Base-by-base conservation (phyloP, 2,888 invertebrate genomes). In the Spisula subtruncata region DNA sequence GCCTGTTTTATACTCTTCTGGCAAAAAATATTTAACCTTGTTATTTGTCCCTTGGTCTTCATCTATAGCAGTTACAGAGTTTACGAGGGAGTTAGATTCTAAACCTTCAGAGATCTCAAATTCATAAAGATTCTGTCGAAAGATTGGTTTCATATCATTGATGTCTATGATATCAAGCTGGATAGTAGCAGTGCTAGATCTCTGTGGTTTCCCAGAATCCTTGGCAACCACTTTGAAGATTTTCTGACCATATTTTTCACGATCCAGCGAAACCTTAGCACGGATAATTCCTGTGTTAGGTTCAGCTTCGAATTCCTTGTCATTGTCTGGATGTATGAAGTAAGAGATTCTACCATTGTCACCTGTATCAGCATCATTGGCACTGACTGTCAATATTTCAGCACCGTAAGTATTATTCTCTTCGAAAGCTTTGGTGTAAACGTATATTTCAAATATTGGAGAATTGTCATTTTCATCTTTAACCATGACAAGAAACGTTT, bases 11-110 rank as follows among this genome's bases (percentile, higher is more conserved):
- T 96, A 96, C 25, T 90, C 46, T 54, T 86, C 89, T 46, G 89
- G 79, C 46, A 93, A 51, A 29, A 90, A 91, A 94, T 97, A 97
- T 54, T 95, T 94, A 41, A 98, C 98, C 96, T 98, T 98, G n/a
- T 98, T 98, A 97, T 99, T 99, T 94, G 98, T 98, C 0, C 98
- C 99, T 79, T 98, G 98, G 96, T 99, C 99, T 95, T 98, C 98
- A 97, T 99, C 99, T 0, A 98, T 98, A 0, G 99, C 99, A 92
- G 99, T 98, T 0, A 99, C 97, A 0, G 98, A 98, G 0, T 99
- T 98, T 0, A 99, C 98, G 0, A 98, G 98, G 0, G 98, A 98
- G 0, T 99, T 99, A 0, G 98, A 98, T 12, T 98, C 98, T 0
- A 98, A 98, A 0, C 98, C 98, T 97, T 99, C 99, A 41, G 98